These are phyloP conservation scores for Xyrichtys novacula DNA, from an alignment of 2,797 vertebrate species.

Conservation along the genomic window DNA sequence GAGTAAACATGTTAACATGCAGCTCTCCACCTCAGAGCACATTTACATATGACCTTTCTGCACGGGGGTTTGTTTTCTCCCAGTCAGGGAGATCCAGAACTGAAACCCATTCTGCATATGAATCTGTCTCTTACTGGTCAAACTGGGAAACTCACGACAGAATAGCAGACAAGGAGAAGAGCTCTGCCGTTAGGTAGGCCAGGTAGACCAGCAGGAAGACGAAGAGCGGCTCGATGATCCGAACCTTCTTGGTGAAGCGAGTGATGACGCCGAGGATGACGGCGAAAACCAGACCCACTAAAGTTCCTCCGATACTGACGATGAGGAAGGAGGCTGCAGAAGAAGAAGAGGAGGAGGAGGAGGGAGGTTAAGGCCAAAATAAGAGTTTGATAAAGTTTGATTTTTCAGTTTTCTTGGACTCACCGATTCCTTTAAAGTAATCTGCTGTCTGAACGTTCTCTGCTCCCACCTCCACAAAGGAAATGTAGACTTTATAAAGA, in stretches of 20 bases:
- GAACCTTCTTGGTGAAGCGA: conserved; percentile 95
- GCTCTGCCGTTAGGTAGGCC: conserved; percentile 94
- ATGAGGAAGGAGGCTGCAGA: conserved; percentile 92
- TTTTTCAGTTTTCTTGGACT: conserved; percentile 67
- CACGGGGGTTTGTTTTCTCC: neutral
- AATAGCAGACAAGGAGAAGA: conserved; percentile 94
- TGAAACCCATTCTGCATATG: neutral
- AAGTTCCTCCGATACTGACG: conserved; percentile 93
- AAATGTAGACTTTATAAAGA: conserved; percentile 96
- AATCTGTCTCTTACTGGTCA: neutral
- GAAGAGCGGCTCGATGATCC: conserved; percentile 96
- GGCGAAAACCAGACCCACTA: conserved; percentile 94
- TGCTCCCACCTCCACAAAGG: conserved; percentile 93
- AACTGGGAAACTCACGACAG: conserved; percentile 89
- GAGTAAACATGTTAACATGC: neutral
- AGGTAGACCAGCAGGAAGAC: conserved; percentile 95
- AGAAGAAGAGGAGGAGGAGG: neutral
- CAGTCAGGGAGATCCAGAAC: neutral
- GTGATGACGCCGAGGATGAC: conserved; percentile 93
- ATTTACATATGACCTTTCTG: neutral
- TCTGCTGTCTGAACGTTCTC: conserved; percentile 90
- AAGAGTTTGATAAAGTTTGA: neutral
- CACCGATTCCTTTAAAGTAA: conserved; percentile 96
- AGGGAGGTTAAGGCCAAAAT: neutral
- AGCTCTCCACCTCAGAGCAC: neutral